These are phyloP conservation scores for Pelobates cultripes DNA, from an alignment of 2,797 vertebrate species.

Conservation along the genomic window DNA sequence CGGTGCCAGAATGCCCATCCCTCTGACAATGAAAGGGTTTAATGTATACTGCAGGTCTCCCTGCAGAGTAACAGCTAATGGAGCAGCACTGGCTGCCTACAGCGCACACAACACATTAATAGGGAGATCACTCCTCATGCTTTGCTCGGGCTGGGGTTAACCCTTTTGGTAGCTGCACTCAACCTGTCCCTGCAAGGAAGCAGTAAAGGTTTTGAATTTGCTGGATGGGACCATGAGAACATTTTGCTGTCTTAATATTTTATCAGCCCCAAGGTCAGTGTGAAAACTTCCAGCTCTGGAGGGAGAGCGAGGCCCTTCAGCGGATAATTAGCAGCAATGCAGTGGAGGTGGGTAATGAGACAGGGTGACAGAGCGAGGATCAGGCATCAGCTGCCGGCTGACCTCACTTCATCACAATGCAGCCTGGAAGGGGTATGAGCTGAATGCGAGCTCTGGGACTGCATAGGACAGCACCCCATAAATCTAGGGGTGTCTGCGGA, in stretches of 20 bases:
- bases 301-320: background rate
- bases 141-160: background rate
- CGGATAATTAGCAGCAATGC: conserved; percentile 20
- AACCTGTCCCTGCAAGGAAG: background rate
- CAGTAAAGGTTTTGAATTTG: background rate
- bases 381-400: background rate
- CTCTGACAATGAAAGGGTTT: background rate
- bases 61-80: conserved; percentile 19
- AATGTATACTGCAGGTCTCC: conserved; percentile 11
- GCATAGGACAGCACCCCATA: background rate
- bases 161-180: background rate
- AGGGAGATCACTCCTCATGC: background rate
- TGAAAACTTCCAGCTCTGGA: conserved; percentile 34
- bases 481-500: background rate
- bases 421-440: background rate
- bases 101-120: background rate
- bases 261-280: conserved; percentile 38
- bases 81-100: background rate
- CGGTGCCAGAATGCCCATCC: background rate
- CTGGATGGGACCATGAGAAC: conserved; percentile 10
- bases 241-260: conserved; percentile 9
- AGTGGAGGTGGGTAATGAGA: conserved; percentile 15
- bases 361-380: background rate
- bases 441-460: background rate
- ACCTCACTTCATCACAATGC: background rate